A percentile compares a stretch with the other conserved stretches of the same genome.
Conservation (phyloP, 1,140 invertebrate genomes). For the Drosophila sp. region DNA sequence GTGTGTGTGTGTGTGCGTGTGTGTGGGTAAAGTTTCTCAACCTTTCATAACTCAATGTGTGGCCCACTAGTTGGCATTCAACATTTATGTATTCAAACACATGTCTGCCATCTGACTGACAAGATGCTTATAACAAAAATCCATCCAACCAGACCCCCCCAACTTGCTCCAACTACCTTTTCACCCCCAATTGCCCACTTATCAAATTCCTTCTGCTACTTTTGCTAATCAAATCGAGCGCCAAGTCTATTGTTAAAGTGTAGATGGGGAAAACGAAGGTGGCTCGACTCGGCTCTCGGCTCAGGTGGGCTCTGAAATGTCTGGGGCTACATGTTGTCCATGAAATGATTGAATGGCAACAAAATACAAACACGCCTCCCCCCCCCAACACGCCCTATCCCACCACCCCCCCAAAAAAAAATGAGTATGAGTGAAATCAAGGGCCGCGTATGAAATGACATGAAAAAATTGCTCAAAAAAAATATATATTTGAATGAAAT, state of each 20-base stretch:
- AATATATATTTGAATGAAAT: conserved; percentile 75
- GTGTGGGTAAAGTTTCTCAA: neutral
- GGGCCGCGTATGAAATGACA: conserved; percentile 60
- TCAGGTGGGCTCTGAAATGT: conserved; percentile 51
- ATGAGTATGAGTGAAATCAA: conserved; percentile 9
- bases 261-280: neutral
- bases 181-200: neutral
- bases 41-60: neutral
- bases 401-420: neutral
- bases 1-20: too few relatives aligned
- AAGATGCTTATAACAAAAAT: conserved; percentile 13
- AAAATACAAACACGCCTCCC: conserved; percentile 35
- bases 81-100: conserved; percentile 40
- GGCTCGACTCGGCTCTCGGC: neutral
- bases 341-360: conserved; percentile 68
- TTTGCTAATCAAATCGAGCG: conserved; percentile 69
- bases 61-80: neutral
- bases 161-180: neutral
- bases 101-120: conserved; percentile 43
- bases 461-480: conserved; percentile 64
- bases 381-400: neutral
- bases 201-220: conserved; percentile 37
- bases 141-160: neutral
- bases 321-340: conserved; percentile 58
- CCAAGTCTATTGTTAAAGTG: conserved; percentile 60